phyloP scores from a whole-genome alignment of 2,113 vertebrate genomes.

The Apteryx mantelli region DNA sequence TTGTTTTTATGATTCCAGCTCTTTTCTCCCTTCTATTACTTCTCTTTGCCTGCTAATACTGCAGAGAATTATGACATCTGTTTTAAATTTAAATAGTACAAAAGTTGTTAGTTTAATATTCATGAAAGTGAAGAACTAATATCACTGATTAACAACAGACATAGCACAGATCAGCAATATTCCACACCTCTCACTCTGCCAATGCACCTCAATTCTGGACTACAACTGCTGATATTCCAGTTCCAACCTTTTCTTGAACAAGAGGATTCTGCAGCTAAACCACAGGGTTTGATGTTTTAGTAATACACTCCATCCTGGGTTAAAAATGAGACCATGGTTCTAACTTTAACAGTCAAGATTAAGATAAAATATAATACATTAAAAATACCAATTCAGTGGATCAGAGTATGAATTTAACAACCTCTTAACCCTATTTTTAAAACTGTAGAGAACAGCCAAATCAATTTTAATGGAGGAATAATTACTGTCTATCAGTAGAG shows the following conservation, averaged over 20 bases:
- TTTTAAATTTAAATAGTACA: not conserved
- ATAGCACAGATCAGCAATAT: not conserved
- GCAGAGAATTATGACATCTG: not conserved
- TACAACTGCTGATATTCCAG: not conserved
- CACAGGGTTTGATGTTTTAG: not conserved
- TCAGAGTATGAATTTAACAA: not conserved
- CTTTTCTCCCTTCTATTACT: not conserved
- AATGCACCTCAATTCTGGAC: not conserved
- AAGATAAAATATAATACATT: not conserved
- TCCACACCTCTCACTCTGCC: not conserved
- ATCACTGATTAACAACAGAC: slow-evolving; percentile 7
- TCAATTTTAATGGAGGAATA: not conserved
- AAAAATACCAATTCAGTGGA: not conserved
- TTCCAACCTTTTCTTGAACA: not conserved
- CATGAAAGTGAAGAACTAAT: not conserved
- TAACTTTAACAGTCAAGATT: not conserved
- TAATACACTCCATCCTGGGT: not conserved
- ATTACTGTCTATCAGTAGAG: not conserved
- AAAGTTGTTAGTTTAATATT: slow-evolving; percentile 24
- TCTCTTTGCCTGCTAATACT: not conserved
- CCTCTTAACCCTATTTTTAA: not conserved
- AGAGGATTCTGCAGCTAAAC: not conserved
- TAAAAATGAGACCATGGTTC: not conserved
- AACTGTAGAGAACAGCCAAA: not conserved
- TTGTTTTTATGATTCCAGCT: not conserved